phyloP scores from a whole-genome alignment of 2,797 vertebrate species.

The Acipenser oxyrinchus region DNA sequence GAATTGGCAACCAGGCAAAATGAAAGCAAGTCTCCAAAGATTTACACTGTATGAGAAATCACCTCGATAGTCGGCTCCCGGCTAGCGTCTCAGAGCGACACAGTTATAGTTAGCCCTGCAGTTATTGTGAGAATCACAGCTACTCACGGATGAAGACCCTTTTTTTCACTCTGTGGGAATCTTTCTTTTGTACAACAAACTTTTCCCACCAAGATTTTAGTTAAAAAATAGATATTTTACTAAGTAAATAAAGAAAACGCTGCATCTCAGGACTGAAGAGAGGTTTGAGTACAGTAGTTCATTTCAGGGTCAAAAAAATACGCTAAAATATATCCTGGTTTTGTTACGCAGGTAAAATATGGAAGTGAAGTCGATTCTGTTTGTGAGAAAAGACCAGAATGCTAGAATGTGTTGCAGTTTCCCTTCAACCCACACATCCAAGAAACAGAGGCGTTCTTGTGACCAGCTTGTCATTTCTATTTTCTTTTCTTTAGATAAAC shows the following conservation, averaged over 20 bases:
- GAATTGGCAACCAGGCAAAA: constrained; percentile 37
- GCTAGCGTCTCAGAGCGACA: neutral
- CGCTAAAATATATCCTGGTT: constrained; percentile 50
- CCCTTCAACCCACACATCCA: constrained; percentile 16
- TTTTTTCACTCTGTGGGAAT: constrained; percentile 62
- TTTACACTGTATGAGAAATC: constrained; percentile 54
- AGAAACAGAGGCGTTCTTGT: constrained; percentile 22
- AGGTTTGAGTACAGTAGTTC: constrained; percentile 47
- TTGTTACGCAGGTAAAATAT: constrained; percentile 60
- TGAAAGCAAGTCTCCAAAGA: constrained; percentile 45
- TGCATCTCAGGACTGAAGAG: too few species aligned
- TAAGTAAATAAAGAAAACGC: too few species aligned
- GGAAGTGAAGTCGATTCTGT: constrained; percentile 26
- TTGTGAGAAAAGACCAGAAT: constrained; percentile 52
- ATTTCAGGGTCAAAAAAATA: constrained; percentile 17
- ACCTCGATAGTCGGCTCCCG: constrained; percentile 25
- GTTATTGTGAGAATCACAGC: constrained; percentile 58
- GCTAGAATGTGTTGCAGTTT: constrained; percentile 36
- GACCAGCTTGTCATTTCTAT: constrained; percentile 1
- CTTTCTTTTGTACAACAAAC: constrained; percentile 55
- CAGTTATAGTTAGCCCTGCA: constrained; percentile 5
- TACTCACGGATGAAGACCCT: constrained; percentile 52
- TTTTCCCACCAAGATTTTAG: constrained; percentile 62
- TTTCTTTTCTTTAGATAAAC: neutral
- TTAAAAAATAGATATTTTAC: constrained; percentile 64